Base-by-base conservation (phyloP, 2,797 vertebrate species). In the Danio choprae region DNA sequence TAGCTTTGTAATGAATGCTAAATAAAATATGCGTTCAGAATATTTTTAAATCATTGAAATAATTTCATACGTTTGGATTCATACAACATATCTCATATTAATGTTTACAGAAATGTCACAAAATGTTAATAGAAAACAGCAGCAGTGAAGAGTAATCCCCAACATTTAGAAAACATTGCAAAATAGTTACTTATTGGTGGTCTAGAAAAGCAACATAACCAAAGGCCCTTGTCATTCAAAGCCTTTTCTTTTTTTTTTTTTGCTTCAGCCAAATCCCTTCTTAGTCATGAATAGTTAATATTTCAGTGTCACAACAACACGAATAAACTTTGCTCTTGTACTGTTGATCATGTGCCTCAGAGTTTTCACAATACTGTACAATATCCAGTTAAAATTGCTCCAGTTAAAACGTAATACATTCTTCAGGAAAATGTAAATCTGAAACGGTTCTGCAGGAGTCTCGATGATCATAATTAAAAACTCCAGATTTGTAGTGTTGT, bases 351-450 rank as follows among this genome's bases (percentile, higher is more conserved):
- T 46, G 36, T 63, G 68, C 5, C 11, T 63, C 48, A 79, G 46
- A 38, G 18, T 12, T 36, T 62, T 50, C 7, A 70, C 68, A 50
- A 36, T 4, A 65, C 53, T 76, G 20, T 44, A 11, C 15, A 69
- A 62, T 56, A 8, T 70, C 55, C 76, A 58, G 51, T 75, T 56
- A 80, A 80, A 81, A 58, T 58, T 11, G 68, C 29, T 68, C 64
- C 70, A 74, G 38, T 79, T 74, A 79, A 76, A 79, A 79, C 43
- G 3, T 60, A 50, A 79, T 7, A 63, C 65, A 70, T 44, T 40
- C 29, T 8, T 62, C 22, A 75, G 43, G 51, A 77, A 81, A 79
- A 12, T 36, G 60, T 60, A 71, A 65, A 7, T 43, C 38, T 43
- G 7, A 40, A 60, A 8, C 60, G 16, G 36, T 8, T 60, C 29